Conservation (phyloP, 2,797 vertebrate species). For the Anguilla megastoma region DNA sequence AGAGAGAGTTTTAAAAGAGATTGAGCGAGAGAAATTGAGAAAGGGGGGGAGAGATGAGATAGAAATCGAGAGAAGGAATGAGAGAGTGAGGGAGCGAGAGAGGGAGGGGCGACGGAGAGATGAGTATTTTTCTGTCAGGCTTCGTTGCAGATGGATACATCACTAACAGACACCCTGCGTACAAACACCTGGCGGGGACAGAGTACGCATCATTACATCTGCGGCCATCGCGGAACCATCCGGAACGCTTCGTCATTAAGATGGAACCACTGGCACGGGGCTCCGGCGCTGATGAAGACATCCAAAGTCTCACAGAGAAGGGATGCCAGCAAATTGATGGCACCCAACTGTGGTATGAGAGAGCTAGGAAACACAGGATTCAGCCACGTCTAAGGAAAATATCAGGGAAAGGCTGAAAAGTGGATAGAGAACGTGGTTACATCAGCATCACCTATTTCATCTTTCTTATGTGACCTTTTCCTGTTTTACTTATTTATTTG, state of each 20-base stretch:
- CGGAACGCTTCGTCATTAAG: constrained; percentile 18
- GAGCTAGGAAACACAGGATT: neutral
- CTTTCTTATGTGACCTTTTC: neutral
- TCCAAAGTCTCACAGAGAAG: neutral
- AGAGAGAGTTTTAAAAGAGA: neutral
- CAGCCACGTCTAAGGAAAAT: neutral
- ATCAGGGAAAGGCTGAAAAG: neutral
- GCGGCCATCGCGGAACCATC: constrained; percentile 14
- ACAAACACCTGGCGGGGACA: constrained; percentile 16
- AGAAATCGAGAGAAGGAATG: neutral
- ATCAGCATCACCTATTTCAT: neutral
- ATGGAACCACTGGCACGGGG: constrained; percentile 6
- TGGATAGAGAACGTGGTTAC: neutral
- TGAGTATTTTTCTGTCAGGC: neutral
- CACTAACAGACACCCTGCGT: constrained; percentile 14
- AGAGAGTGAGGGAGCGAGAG: neutral
- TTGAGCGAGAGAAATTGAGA: too few species aligned
- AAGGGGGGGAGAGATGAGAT: neutral
- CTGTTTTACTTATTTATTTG: neutral
- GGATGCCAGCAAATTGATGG: neutral
- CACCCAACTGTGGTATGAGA: neutral
- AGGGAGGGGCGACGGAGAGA: neutral
- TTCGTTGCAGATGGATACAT: constrained; percentile 19
- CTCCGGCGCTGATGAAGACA: neutral
- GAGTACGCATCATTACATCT: constrained; percentile 19